Conservation (phyloP, 2,113 vertebrate genomes). For the Psittacula cyanocephala region DNA sequence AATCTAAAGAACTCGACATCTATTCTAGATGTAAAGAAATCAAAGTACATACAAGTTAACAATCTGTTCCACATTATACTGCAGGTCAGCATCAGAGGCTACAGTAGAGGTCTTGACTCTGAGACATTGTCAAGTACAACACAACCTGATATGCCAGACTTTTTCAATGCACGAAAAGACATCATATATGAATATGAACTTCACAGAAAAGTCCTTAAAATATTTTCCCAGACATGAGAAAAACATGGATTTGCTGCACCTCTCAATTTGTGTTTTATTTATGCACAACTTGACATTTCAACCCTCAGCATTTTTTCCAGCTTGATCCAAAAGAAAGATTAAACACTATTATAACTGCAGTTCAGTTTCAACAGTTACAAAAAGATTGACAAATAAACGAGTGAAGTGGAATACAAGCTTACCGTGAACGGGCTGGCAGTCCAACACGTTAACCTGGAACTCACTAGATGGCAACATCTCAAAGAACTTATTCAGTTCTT, state of each 20-base stretch:
- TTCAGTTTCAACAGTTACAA: background rate
- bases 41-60: background rate
- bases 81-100: background rate
- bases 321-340: background rate
- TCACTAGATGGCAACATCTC: slow-evolving; percentile 95
- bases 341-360: background rate
- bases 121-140: background rate
- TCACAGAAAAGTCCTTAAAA: background rate
- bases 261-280: background rate
- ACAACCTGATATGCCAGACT: background rate
- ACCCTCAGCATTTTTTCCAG: background rate
- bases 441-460: slow-evolving; percentile 89
- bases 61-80: background rate
- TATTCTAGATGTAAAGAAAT: background rate
- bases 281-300: background rate
- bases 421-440: slow-evolving; percentile 97
- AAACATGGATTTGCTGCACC: background rate
- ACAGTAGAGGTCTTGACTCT: background rate
- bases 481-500: slow-evolving; percentile 91
- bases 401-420: slow-evolving; percentile 38
- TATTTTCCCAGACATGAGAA: background rate
- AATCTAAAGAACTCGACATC: background rate
- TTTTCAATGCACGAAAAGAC: background rate
- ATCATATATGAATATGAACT: background rate
- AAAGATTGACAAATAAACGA: background rate